Evolutionary conservation across 30 jellyfish, hydroid and myxozoan species (phyloP).

Genomic region (Calvadosia cruxmelitensis): DNA sequence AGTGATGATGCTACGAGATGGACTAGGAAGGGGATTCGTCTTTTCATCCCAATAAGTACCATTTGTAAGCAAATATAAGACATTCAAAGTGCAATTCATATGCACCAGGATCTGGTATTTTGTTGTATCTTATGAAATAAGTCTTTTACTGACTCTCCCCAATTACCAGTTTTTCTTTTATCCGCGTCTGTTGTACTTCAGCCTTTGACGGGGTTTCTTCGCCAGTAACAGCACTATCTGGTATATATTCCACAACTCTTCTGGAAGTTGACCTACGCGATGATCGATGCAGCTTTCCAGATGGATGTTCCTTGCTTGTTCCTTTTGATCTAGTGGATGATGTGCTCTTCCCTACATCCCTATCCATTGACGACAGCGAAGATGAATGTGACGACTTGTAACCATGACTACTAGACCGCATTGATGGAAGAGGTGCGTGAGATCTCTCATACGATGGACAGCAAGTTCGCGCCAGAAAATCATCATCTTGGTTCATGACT

Average conservation of each 20-base stretch:
- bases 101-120: no score
- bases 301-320: background rate
- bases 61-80: no score
- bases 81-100: no score
- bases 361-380: no score
- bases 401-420: background rate
- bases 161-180: background rate
- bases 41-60: no score
- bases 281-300: background rate
- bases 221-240: background rate
- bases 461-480: background rate
- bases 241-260: background rate
- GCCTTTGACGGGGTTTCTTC: background rate
- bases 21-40: no score
- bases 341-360: no score
- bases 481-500: background rate
- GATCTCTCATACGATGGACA: background rate
- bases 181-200: background rate
- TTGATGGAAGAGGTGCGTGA: background rate
- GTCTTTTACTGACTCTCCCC: no score
- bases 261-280: background rate
- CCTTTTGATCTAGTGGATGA: background rate
- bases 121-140: no score
- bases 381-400: background rate
- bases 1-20: no score